Evolutionary conservation across 2,888 invertebrate genomes (phyloP).

Genomic region (Nomada fabriciana): DNA sequence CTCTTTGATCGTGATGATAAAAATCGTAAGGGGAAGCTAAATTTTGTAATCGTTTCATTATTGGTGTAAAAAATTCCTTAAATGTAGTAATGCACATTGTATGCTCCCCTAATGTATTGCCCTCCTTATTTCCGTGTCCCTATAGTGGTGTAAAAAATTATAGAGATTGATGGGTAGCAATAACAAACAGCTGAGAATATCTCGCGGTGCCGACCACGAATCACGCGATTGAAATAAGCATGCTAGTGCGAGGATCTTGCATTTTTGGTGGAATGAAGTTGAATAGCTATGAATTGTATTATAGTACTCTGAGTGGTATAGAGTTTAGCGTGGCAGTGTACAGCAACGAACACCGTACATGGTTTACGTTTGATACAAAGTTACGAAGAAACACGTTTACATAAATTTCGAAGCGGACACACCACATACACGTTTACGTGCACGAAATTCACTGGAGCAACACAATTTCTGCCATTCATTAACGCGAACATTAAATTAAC

Average conservation of each 20-base stretch:
- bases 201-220: background rate
- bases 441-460: background rate
- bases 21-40: too few relatives aligned
- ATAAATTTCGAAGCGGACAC: background rate
- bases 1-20: too few relatives aligned
- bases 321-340: conserved; percentile 31
- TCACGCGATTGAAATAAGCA: conserved; percentile 21
- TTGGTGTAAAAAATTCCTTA: background rate
- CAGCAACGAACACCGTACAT: background rate
- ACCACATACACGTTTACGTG: background rate
- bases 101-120: background rate
- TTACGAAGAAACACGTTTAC: background rate
- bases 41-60: background rate
- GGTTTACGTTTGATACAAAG: background rate
- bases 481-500: background rate
- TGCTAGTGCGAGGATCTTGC: conserved; percentile 35
- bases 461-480: background rate
- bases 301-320: background rate
- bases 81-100: conserved; percentile 7
- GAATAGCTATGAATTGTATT: conserved; percentile 1
- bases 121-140: background rate
- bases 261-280: conserved; percentile 29
- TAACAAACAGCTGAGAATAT: background rate
- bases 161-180: background rate
- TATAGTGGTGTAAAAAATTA: background rate